Base-by-base conservation (phyloP, 92 coral and sea anemone species). In the Paramuricea clavata region DNA sequence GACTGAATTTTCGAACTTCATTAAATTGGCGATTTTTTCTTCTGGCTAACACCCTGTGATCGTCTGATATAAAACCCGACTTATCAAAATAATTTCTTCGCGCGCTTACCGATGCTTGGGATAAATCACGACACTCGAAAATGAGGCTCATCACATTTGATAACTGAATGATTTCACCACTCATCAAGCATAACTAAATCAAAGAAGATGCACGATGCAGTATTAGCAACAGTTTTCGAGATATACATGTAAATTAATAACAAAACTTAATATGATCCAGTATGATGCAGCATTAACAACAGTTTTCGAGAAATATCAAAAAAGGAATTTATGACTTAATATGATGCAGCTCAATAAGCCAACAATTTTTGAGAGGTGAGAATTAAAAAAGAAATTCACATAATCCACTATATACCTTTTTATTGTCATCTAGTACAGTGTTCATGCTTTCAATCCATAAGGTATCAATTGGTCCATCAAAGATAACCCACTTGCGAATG, bases 371-470 rank as follows among this genome's bases (percentile, higher is more conserved):
- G 22, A 41, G 22, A 5, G 41, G n/a, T n/a, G 21, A 25, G 2
- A 4, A 31, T 28, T 21, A 8, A 71, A 23, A n/a, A n/a, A n/a
- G n/a, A n/a, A n/a, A n/a, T n/a, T n/a, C n/a, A 1, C 23, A 5
- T 28, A 23, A 35, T 43, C 6, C 35, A 36, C 17, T 6, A 26
- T 60, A 27, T 59, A 97, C 99, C 99, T 97, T 97, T 78, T 97
- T 97, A 83, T 97, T 97, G 85, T 97, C 99, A 81, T 97, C 99
- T 56, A 97, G 78, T 57, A 97, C 99, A 71, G 99, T 97, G 92
- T 97, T 97, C 99, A 97, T 97, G 79, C 99, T 97, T 77, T 97
- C 99, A 42, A 97, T 97, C 99, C 99, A 97, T 83, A 97, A 89
- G 16, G 99, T 97, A 74, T 97, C 99, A 62, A 97, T 97, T 8